A percentile compares a stretch with the other conserved stretches of the same genome.
These are phyloP conservation scores for Eubasilissa regina DNA, from an alignment of 1,140 invertebrate genomes.

Conservation along the genomic window DNA sequence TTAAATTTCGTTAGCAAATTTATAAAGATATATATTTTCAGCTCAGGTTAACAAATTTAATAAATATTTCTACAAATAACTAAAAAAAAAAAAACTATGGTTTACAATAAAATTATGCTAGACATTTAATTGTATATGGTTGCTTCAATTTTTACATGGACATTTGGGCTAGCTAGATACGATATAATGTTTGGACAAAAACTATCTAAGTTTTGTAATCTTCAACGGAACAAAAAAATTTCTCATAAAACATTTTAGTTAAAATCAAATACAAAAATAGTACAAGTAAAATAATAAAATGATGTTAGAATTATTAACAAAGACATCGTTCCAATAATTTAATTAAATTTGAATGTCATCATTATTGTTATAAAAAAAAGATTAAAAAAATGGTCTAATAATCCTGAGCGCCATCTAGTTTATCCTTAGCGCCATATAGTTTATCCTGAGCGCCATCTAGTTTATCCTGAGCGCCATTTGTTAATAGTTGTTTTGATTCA, in stretches of 20 bases:
- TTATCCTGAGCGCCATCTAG: no score
- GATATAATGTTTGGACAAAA: constrained; percentile 16
- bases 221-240: not conserved
- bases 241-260: not conserved
- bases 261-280: not conserved
- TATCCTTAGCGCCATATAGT: no score
- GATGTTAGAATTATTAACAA: not conserved
- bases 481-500: no score
- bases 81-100: not conserved
- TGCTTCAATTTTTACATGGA: constrained; percentile 34
- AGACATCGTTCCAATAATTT: not conserved
- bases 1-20: not conserved
- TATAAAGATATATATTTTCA: not conserved
- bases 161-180: constrained; percentile 26
- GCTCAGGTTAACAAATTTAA: not conserved
- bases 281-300: not conserved
- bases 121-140: constrained; percentile 26
- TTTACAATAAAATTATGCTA: constrained; percentile 11
- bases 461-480: no score
- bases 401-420: no score
- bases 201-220: constrained; percentile 17
- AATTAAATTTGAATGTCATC: not conserved
- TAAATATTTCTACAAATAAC: not conserved
- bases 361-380: not conserved
- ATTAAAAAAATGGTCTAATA: not conserved